Evolutionary conservation across 2,888 invertebrate species (phyloP), one percentile per base, ranked within the genome.

Genomic region (Limnephilus lunatus): DNA sequence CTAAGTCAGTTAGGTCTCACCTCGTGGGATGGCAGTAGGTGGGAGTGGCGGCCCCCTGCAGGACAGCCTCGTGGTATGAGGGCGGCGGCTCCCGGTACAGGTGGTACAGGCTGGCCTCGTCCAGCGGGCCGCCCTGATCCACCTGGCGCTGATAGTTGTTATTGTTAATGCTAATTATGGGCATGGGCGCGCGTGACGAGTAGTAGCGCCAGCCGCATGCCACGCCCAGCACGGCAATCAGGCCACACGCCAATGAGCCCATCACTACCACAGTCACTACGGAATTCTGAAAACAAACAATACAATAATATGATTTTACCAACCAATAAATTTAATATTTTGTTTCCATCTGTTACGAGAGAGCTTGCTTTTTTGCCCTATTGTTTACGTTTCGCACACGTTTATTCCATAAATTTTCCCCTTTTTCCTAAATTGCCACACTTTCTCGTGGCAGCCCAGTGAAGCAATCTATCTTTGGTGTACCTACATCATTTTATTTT

Each of bases 31-130:
- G 93, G 81, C 93, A 92, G 81, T 93, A 93, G 31, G 92, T 87
- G 14, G 93, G 93, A n/a, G 93, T 90, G 30, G 91, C 91, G 9
- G 92, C 93, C 30, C 93, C 93, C 89, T 93, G 93, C 92, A 92
- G 48, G 14, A 93, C 92, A 14, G 93, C 93, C 68, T 93, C 93
- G 81, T 93, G 93, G 83, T 93, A 93, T 25, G 93, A 90, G 0
- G 93, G 93, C 7, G 93, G 93, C 19, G 93, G 93, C 81, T 93
- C 93, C 68, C 93, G 44, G 80, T 93, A 93, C 31, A 93, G 81
- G 80, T 93, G 92, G 89, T 93, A 93, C 32, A 93, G 91, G 44
- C 92, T 91, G 39, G 92, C 93, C 81, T 93, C 93, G 86, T 93
- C 93, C 81, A 93, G 32, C 1, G 93, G 93, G 12, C 92, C 92